Conservation (phyloP, 2,797 vertebrate species). For the Poeciliopsis presidionis region DNA sequence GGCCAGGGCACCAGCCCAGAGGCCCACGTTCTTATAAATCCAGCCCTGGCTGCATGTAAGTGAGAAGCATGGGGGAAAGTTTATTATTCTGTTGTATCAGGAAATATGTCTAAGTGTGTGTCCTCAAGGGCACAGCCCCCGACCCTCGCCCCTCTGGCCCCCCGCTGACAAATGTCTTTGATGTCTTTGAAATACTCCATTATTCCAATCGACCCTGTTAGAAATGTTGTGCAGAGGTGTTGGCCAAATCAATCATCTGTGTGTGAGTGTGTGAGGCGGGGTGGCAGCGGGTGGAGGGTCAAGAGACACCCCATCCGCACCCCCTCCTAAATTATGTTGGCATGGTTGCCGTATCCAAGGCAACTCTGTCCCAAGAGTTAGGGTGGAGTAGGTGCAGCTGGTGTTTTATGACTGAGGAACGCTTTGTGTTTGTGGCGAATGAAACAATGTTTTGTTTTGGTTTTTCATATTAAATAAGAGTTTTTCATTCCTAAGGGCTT, state of each 20-base stretch:
- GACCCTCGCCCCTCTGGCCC: neutral
- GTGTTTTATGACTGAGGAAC: conserved; percentile 63
- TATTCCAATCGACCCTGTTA: conserved; percentile 43
- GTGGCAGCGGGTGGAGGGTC: conserved; percentile 21
- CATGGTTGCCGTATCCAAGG: conserved; percentile 79
- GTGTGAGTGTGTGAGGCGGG: conserved; percentile 20
- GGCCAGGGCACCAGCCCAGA: too few species aligned
- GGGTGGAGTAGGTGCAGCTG: conserved; percentile 77
- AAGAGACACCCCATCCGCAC: conserved; percentile 54
- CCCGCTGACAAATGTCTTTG: conserved; percentile 39
- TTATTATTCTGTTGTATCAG: conserved; percentile 16
- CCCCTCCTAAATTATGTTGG: conserved; percentile 66
- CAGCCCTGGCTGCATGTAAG: neutral
- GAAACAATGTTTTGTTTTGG: conserved; percentile 45
- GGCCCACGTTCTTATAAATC: too few species aligned
- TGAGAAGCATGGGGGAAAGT: neutral
- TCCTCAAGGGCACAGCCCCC: conserved; percentile 8
- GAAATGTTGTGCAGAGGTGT: conserved; percentile 47
- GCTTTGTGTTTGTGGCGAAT: conserved; percentile 15
- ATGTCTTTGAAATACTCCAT: conserved; percentile 50
- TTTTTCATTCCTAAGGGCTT: conserved; percentile 51
- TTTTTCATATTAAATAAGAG: conserved; percentile 53
- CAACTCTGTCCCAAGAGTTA: conserved; percentile 77
- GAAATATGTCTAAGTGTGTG: conserved; percentile 31
- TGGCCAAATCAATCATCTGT: conserved; percentile 42